phyloP scores from a whole-genome alignment of 2,797 vertebrate genomes.

The Anomalospiza imberbis region DNA sequence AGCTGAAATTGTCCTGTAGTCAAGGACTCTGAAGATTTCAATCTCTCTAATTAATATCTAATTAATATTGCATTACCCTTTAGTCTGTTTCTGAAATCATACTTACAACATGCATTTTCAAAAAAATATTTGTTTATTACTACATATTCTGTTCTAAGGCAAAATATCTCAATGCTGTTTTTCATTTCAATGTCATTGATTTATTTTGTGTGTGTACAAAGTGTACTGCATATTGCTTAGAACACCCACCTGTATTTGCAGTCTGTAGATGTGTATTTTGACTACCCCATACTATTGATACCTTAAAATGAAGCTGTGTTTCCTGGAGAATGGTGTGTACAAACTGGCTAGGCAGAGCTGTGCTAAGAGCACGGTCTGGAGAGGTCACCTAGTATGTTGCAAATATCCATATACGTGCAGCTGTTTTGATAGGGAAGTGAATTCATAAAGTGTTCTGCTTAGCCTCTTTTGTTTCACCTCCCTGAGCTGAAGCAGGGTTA shows the following conservation, averaged over 20 bases:
- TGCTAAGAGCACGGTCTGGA: not conserved
- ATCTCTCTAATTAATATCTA: not conserved
- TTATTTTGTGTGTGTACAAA: not conserved
- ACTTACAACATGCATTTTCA: not conserved
- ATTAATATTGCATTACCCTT: not conserved
- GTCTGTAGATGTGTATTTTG: not conserved
- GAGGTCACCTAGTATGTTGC: not conserved
- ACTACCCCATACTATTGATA: accelerated
- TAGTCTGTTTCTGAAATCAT: not conserved
- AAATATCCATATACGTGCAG: too few relatives aligned
- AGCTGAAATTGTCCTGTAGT: not conserved
- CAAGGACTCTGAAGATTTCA: not conserved
- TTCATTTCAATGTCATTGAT: not conserved
- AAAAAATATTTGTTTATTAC: not conserved
- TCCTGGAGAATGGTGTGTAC: not conserved
- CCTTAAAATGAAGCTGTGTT: not conserved
- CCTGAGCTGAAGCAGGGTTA: not conserved
- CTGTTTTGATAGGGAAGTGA: not conserved
- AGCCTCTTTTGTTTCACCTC: not conserved
- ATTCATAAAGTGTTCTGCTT: not conserved
- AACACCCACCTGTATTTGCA: not conserved
- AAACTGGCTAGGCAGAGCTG: not conserved
- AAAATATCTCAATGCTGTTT: not conserved
- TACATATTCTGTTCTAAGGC: not conserved
- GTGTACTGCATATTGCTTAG: not conserved